Base-by-base conservation (phyloP, 2,113 vertebrate genomes). In the Terrapene triunguis region DNA sequence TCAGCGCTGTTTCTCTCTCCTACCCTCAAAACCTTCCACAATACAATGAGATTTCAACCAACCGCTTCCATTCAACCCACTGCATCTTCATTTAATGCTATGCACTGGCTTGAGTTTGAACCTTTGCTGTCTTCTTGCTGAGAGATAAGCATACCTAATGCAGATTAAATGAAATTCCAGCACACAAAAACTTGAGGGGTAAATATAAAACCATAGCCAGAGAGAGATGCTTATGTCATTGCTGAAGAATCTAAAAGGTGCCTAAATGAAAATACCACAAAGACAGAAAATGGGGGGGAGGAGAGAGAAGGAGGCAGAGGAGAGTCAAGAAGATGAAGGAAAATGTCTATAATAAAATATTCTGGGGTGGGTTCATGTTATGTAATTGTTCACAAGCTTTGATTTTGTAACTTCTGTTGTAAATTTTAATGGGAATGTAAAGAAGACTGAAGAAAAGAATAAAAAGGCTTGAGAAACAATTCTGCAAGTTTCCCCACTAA, bases 141-240 rank as follows among this genome's bases (percentile, higher is more conserved):
- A 82, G 95, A 95, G 96, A 85, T 94, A 94, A 97, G 95, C 96
- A 86, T 88, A n/a, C 91, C 94, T 97, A 97, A 97, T 93, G 95
- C 95, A 96, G 96, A 95, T 96, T 90, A 97, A 97, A 97, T 97
- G 97, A 96, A 97, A 97, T 96, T 97, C 96, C 96, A 97, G 95
- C 89, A 12, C 84, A 65, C 65, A 80, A 42, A 81, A 55, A 92
- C 25, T 8, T 76, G 88, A 6, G 0, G 97, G 96, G 94, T 91
- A 92, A 95, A 97, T 83, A 95, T 57, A 91, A 91, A 96, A 78
- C 92, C 97, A 57, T 1, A 42, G 94, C 92, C 93, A 81, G 38
- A 6, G 87, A 93, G 87, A 59, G 1, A 89, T 42, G 48, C 55
- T 94, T 91, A 97, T 96, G 96, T 96, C 97, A 97, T 38, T 0